phyloP scores from a whole-genome alignment of 2,888 invertebrate genomes.

The Nymphalis urticae region DNA sequence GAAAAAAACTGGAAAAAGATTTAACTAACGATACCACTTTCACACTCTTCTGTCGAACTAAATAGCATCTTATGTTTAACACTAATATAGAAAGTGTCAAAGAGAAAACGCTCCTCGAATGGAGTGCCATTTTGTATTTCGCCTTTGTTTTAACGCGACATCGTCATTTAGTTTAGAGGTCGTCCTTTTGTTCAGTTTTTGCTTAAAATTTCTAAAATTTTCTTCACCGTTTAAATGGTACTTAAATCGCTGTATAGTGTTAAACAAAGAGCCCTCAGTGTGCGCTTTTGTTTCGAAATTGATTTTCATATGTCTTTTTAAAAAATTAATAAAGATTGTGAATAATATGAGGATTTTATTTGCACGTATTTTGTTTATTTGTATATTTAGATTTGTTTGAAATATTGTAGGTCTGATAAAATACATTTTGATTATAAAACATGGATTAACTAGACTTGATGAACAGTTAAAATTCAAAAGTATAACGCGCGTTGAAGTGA shows the following conservation, averaged over 20 bases:
- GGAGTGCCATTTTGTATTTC: conserved; percentile 16
- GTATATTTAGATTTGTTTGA: too few relatives aligned
- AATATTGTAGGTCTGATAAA: too few relatives aligned
- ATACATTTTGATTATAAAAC: too few relatives aligned
- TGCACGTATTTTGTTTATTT: too few relatives aligned
- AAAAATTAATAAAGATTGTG: too few relatives aligned
- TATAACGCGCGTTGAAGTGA: too few relatives aligned
- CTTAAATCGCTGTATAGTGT: neutral
- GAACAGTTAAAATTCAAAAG: too few relatives aligned
- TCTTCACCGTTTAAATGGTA: neutral
- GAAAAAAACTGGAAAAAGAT: neutral
- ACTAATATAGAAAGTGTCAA: conserved; percentile 30
- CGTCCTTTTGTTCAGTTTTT: neutral
- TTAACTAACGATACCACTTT: conserved; percentile 1
- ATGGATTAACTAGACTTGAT: too few relatives aligned
- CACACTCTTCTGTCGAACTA: neutral
- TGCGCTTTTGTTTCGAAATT: too few relatives aligned
- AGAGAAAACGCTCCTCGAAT: conserved; percentile 21
- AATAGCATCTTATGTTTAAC: conserved; percentile 6
- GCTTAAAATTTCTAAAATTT: conserved; percentile 3
- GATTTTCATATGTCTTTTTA: too few relatives aligned
- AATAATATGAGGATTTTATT: too few relatives aligned
- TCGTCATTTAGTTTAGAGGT: neutral
- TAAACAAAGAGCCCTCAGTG: neutral
- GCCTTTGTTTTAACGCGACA: conserved; percentile 13